These are phyloP conservation scores for Thermophis baileyi DNA, from an alignment of 2,113 vertebrate genomes.

Conservation along the genomic window DNA sequence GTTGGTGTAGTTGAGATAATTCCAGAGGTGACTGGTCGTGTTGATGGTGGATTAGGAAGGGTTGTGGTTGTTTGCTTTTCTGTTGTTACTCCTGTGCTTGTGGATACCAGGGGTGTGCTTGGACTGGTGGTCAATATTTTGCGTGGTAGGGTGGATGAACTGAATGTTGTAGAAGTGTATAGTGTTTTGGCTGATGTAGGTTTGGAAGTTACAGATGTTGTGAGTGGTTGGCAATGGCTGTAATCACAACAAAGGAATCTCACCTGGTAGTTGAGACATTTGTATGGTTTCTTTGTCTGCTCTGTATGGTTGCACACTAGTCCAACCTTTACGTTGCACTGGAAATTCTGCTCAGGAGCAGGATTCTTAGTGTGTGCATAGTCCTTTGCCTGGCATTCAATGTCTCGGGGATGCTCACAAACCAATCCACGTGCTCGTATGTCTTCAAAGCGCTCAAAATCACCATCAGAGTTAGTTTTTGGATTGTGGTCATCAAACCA, in stretches of 20 bases:
- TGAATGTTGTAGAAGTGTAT: not conserved
- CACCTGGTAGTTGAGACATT: constrained; percentile 61
- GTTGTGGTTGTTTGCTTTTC: no score
- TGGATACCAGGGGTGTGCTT: no score
- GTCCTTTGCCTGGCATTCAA: no score
- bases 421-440: no score
- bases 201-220: accelerated
- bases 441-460: no score
- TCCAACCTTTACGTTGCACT: constrained; percentile 35
- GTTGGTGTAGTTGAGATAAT: no score
- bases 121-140: no score
- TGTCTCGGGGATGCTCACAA: no score
- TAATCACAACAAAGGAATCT: constrained; percentile 37
- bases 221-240: accelerated
- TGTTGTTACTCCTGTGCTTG: no score
- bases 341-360: constrained; percentile 47
- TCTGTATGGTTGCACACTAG: constrained; percentile 55
- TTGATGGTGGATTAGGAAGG: no score
- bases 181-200: accelerated
- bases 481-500: not conserved
- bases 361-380: no score
- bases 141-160: accelerated
- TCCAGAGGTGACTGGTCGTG: no score
- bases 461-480: not conserved
- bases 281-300: constrained; percentile 21